These are phyloP conservation scores for Scopus umbretta DNA, from an alignment of 2,113 vertebrate genomes.

Conservation along the genomic window DNA sequence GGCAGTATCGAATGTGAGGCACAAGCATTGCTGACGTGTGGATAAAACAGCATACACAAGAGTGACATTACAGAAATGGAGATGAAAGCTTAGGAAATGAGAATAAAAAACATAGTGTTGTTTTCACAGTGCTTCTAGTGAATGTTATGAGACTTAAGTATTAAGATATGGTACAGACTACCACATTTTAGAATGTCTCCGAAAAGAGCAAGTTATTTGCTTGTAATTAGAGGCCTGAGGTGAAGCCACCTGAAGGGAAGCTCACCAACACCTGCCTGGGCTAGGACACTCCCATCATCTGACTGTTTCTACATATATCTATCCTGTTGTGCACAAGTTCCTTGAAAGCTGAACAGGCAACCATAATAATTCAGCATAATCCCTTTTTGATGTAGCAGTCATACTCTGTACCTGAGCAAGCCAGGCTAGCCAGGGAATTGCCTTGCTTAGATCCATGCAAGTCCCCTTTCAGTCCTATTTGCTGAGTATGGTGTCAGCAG, in stretches of 20 bases:
- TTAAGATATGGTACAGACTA: neutral
- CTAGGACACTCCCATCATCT: neutral
- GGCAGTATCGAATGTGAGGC: neutral
- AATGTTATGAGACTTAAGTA: neutral
- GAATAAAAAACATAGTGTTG: neutral
- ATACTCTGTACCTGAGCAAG: neutral
- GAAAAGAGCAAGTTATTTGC: neutral
- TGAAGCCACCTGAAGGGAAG: neutral
- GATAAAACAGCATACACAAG: neutral
- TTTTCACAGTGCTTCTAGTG: neutral
- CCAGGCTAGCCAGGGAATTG: neutral
- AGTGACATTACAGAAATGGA: neutral
- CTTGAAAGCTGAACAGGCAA: neutral
- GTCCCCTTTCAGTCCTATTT: neutral
- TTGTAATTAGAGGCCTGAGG: neutral
- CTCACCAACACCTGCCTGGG: neutral
- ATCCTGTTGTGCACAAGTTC: neutral
- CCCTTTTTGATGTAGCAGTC: neutral
- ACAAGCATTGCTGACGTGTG: neutral
- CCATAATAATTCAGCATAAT: neutral
- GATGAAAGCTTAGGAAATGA: neutral
- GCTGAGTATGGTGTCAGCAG: neutral
- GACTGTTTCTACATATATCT: rapidly evolving
- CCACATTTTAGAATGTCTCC: neutral
- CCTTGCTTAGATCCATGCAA: neutral